phyloP scores from a whole-genome alignment of 2,797 vertebrate genomes.

The Ateles fusciceps region DNA sequence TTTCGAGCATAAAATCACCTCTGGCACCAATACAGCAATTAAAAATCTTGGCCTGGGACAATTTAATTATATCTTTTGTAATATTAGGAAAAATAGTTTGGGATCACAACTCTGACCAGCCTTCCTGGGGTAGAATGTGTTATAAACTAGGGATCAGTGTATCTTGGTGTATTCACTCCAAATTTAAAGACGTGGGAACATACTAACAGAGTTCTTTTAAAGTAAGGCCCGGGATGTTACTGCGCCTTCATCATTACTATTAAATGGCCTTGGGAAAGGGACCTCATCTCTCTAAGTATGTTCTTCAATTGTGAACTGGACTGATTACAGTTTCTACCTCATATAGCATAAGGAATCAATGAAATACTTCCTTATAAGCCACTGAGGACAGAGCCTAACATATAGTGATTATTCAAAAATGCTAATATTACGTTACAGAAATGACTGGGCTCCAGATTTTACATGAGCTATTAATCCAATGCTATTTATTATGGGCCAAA shows the following conservation, averaged over 20 bases:
- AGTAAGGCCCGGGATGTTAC: neutral
- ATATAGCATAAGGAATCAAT: neutral
- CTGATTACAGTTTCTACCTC: neutral
- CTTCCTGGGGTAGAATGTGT: neutral
- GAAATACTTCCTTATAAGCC: neutral
- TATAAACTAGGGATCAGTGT: neutral
- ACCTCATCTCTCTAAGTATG: neutral
- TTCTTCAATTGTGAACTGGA: neutral
- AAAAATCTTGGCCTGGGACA: neutral
- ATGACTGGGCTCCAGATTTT: neutral
- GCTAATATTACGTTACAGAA: neutral
- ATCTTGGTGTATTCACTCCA: neutral
- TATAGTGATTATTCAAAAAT: neutral
- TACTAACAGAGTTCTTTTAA: neutral
- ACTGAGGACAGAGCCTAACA: neutral
- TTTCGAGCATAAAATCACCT: neutral
- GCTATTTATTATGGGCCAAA: neutral
- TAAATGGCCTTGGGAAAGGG: neutral
- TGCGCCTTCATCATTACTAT: neutral
- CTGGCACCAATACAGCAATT: neutral
- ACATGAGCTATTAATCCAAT: neutral
- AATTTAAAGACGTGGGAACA: neutral
- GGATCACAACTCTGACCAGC: neutral
- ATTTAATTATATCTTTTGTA: conserved; percentile 4
- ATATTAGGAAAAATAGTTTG: neutral